Evolutionary conservation across 2,113 vertebrate species (phyloP), one percentile per base, ranked within the genome.

Genomic region (Corythoichthys intestinalis): DNA sequence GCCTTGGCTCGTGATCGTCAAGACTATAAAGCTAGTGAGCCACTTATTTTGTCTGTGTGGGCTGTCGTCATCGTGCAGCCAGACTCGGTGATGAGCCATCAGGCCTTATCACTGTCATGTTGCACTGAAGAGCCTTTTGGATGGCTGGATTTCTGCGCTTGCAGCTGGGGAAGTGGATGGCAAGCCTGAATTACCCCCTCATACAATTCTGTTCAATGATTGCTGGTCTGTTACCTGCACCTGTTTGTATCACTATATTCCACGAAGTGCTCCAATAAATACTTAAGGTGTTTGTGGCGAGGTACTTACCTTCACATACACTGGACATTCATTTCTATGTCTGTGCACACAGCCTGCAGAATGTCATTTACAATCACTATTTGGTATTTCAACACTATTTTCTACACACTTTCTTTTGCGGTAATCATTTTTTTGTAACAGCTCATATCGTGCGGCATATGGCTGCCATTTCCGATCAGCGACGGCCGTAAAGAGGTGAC

Each of bases 401-500:
- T 70, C 78, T 75, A 54, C 10, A 14, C 58, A 82, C 77, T 79
- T 70, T 79, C 64, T 83, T 73, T 83, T 4, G 68, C 83, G 71
- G 83, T 77, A 76, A 87, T 88, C 83, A 83, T 73, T 37, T 73
- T 37, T 85, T 77, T 79, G 79, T 80, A 72, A 85, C 79, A 66
- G 74, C 80, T 76, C 50, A 14, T 77, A 79, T 81, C 73, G 77
- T 76, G 58, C 83, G 77, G 81, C 89, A 89, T 87, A 87, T 88
- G 89, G 88, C 81, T 87, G 85, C 87, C 86, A 86, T 84, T 83
- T 83, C 79, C 88, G 87, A 89, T 88, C 86, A 85, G 87, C 85
- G 67, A 81, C 70, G 60, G 68, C 62, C 12, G 77, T 77, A 74
- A 84, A 75, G 83, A 80, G 79, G 80, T 85, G 82, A 86, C 82